phyloP scores from a whole-genome alignment of 2,888 invertebrate genomes.

The Drosophila emarginata region DNA sequence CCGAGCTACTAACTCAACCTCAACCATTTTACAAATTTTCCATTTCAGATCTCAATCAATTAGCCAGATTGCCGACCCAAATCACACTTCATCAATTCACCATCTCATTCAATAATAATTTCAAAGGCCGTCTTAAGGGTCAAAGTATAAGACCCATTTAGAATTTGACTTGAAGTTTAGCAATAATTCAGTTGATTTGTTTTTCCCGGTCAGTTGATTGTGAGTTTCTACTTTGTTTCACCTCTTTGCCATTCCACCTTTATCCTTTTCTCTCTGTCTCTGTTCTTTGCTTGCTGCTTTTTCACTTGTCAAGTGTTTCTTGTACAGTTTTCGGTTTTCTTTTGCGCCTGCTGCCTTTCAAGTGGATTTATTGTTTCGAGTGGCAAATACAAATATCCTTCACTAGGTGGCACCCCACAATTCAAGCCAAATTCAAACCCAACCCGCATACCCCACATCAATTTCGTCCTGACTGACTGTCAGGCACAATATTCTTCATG shows the following conservation, averaged over 20 bases:
- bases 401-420: conserved; percentile 13
- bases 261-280: conserved; percentile 14
- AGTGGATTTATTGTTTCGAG: conserved; percentile 76
- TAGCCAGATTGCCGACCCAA: conserved; percentile 2
- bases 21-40: background rate
- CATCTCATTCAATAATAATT: conserved; percentile 5
- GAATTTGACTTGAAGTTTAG: conserved; percentile 7
- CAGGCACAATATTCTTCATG: conserved; percentile 64
- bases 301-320: conserved; percentile 46
- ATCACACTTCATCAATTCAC: conserved; percentile 3
- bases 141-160: conserved; percentile 3
- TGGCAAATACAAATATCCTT: conserved; percentile 70
- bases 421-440: conserved; percentile 26
- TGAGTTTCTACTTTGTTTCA: background rate
- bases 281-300: conserved; percentile 29
- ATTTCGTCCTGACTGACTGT: conserved; percentile 54
- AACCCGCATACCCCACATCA: conserved; percentile 41
- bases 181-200: conserved; percentile 25
- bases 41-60: background rate
- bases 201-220: conserved; percentile 1
- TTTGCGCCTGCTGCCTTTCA: conserved; percentile 33
- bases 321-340: conserved; percentile 31
- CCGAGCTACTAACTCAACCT: background rate
- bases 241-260: background rate
- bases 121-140: background rate